Evolutionary conservation across 2,113 vertebrate genomes (phyloP), one percentile per base, ranked within the genome.

Genomic region (Nematolebias whitei): DNA sequence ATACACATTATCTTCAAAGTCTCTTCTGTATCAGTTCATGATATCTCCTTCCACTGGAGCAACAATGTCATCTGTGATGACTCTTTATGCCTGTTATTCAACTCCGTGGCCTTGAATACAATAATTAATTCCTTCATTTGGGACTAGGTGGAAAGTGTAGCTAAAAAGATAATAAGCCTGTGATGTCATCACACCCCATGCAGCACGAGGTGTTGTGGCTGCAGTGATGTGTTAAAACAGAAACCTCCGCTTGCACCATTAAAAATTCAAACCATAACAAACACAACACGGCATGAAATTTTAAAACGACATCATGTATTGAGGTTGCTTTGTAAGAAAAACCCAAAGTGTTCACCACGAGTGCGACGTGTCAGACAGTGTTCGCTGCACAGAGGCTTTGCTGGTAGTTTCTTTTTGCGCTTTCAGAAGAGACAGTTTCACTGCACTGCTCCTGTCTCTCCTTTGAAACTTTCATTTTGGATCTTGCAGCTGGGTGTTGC

Each of bases 181-280:
- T 14, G 35, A 23, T 29, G 49, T 38, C 14, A 24, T 61, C 51
- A 40, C 57, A 39, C 44, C 44, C 45, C 32, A 23, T 23, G 2
- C 16, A 12, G 26, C 16, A 11, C 16, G 11, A 11, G 8, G 20
- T 1, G 1, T 6, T 19, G 1, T 22, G 12, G 18, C 13, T 26
- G 23, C 11, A 24, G 53, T 1, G 6, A n/a, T 23, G 38, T 2
- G 29, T 20, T 50, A 35, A 50, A 18, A 6, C 19, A 57, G 52
- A 22, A n/a, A 45, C 11, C 5, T 52, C 39, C 4, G 12, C 18
- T 79, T 71, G 48, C 38, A 13, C 7, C 47, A 65, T 85, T 0
- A 80, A 82, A 76, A 74, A 84, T 86, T 74, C 8, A 85, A 59
- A 43, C 63, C 54, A 20, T 1, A 38, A 6, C 12, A 10, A 66